These are phyloP conservation scores for Mystacides longicornis DNA, from an alignment of 2,888 invertebrate species.

Conservation along the genomic window DNA sequence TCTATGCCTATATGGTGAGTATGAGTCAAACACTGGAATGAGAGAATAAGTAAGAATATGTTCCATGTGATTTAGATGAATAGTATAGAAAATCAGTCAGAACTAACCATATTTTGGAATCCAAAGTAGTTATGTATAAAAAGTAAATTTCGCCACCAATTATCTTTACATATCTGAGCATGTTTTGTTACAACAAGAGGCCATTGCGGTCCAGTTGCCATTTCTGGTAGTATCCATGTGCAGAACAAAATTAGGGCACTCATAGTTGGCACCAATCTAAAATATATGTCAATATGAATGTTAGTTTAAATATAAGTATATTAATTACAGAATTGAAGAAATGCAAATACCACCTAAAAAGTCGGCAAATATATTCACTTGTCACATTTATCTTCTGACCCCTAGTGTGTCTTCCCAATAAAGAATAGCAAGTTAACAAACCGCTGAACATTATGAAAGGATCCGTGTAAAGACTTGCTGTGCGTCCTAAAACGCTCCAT, in stretches of 20 bases:
- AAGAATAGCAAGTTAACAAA: slow-evolving; percentile 55
- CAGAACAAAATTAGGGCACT: slow-evolving; percentile 59
- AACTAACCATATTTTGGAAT: slow-evolving; percentile 58
- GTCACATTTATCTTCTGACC: slow-evolving; percentile 47
- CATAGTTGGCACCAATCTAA: slow-evolving; percentile 55
- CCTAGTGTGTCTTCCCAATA: slow-evolving; percentile 50
- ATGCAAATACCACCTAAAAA: slow-evolving; percentile 40
- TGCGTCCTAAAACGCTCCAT: slow-evolving; percentile 60
- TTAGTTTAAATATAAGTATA: too few species aligned
- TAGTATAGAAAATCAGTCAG: not conserved
- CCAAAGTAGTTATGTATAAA: slow-evolving; percentile 69
- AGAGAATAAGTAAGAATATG: not conserved
- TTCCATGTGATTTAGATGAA: not conserved
- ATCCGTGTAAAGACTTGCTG: slow-evolving; percentile 64
- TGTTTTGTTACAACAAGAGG: slow-evolving; percentile 60
- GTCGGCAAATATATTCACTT: slow-evolving; percentile 55
- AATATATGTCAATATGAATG: slow-evolving; percentile 18
- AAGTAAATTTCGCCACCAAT: slow-evolving; percentile 64
- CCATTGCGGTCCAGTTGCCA: slow-evolving; percentile 62
- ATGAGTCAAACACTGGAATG: slow-evolving; percentile 57
- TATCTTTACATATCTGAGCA: slow-evolving; percentile 57
- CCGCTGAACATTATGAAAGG: slow-evolving; percentile 65
- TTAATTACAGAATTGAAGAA: too few species aligned
- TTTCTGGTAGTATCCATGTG: slow-evolving; percentile 55
- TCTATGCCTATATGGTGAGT: slow-evolving; percentile 67